A percentile compares a stretch with the other conserved stretches of the same genome.
Conservation (phyloP, 2,888 invertebrate species). For the Steinernema carpocapsae region DNA sequence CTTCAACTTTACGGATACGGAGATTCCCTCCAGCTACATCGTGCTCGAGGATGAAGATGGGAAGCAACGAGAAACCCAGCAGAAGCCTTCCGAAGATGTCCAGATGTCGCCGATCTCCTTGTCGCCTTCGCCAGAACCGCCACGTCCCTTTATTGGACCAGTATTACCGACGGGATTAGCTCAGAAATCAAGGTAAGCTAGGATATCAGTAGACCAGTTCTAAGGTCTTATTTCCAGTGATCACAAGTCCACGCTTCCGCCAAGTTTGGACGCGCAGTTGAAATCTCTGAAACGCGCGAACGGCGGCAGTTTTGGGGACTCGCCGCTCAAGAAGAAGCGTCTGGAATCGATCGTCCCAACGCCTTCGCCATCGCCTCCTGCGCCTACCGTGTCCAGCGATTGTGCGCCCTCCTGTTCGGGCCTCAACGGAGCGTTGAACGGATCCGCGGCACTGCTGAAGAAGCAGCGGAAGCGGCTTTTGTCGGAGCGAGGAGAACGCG, state of each 20-base stretch:
- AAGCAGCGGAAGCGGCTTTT: conserved; percentile 50
- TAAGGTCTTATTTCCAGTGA: not conserved
- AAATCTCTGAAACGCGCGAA: conserved; percentile 1
- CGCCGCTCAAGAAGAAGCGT: not conserved
- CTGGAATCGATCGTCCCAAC: not conserved
- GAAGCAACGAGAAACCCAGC: not conserved
- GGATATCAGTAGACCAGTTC: not conserved
- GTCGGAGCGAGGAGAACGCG: conserved; percentile 54
- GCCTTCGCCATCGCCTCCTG: not conserved
- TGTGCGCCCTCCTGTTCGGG: conserved; percentile 14
- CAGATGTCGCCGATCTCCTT: too few relatives aligned
- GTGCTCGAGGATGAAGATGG: conserved; percentile 1
- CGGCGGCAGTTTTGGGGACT: not conserved
- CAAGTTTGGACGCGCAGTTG: not conserved
- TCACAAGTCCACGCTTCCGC: not conserved
- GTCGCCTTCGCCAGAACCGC: too few relatives aligned
- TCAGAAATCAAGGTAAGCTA: not conserved
- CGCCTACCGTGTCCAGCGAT: not conserved
- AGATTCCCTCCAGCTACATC: conserved; percentile 18
- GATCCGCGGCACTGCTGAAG: not conserved
- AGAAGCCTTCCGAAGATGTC: not conserved
- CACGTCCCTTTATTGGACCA: conserved; percentile 5
- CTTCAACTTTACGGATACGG: not conserved
- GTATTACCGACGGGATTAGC: not conserved
- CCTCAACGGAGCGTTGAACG: not conserved